Evolutionary conservation across 2,888 invertebrate genomes (phyloP).

Genomic region (Byasa hedistus): DNA sequence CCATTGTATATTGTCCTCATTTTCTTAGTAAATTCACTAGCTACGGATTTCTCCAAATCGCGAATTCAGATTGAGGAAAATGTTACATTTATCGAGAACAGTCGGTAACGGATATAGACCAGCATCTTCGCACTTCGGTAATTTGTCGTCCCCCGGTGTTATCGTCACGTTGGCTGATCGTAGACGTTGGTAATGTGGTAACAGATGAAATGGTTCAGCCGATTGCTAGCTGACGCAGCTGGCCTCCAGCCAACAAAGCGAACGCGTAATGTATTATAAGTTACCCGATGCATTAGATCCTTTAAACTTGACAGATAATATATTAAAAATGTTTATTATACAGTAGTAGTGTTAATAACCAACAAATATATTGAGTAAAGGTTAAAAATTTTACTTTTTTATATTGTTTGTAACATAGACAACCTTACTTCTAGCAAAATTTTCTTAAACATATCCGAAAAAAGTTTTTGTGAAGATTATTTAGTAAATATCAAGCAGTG

Average conservation of each 20-base stretch:
- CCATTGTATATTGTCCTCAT: too few relatives aligned
- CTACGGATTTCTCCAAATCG: too few relatives aligned
- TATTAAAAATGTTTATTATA: too few relatives aligned
- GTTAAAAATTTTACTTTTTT: too few relatives aligned
- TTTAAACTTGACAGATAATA: background rate
- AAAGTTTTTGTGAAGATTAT: too few relatives aligned
- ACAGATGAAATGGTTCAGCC: slow-evolving; percentile 2
- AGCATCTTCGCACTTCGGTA: background rate
- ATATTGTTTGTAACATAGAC: too few relatives aligned
- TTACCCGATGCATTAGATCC: background rate
- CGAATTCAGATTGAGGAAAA: slow-evolving; percentile 9
- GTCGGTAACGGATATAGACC: slow-evolving; percentile 4
- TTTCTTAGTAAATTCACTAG: too few relatives aligned
- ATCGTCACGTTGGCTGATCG: slow-evolving; percentile 6
- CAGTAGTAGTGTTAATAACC: too few relatives aligned
- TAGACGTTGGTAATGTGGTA: background rate
- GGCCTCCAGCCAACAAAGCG: slow-evolving; percentile 5
- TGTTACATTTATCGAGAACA: background rate
- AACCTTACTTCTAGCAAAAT: too few relatives aligned
- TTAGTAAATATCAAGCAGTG: too few relatives aligned
- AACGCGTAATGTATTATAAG: background rate
- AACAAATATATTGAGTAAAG: too few relatives aligned
- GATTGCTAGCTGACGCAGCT: slow-evolving; percentile 3
- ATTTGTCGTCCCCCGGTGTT: background rate
- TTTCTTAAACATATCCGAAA: too few relatives aligned